Conservation (phyloP, 2,113 vertebrate genomes). For the Azemiops feae region DNA sequence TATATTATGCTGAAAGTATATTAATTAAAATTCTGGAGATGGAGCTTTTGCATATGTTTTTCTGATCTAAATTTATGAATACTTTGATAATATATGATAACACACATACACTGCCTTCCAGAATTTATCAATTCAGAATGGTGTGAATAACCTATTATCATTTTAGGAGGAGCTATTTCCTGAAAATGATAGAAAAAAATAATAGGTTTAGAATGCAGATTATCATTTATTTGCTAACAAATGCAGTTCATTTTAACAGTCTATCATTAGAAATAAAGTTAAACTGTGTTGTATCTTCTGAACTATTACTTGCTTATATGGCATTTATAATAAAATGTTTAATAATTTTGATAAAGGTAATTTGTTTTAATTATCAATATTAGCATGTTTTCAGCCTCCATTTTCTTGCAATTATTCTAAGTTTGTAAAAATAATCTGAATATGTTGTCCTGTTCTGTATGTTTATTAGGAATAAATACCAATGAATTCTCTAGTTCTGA, state of each 20-base stretch:
- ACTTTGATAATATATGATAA: background rate
- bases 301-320: background rate
- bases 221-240: background rate
- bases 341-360: background rate
- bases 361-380: background rate
- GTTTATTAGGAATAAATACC: background rate
- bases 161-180: background rate
- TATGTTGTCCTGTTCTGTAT: background rate
- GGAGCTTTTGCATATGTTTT: background rate
- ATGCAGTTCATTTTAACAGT: background rate
- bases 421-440: background rate
- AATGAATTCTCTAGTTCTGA: background rate
- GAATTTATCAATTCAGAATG: background rate
- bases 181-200: background rate
- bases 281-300: background rate
- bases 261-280: background rate
- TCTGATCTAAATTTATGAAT: background rate
- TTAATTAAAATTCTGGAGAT: background rate
- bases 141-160: background rate
- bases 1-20: background rate
- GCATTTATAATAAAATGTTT: background rate
- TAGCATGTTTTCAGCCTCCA: background rate
- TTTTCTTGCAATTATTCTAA: background rate
- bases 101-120: background rate
- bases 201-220: background rate